Base-by-base conservation (phyloP, 1,140 invertebrate species). In the Pseudobourletiella spinata region DNA sequence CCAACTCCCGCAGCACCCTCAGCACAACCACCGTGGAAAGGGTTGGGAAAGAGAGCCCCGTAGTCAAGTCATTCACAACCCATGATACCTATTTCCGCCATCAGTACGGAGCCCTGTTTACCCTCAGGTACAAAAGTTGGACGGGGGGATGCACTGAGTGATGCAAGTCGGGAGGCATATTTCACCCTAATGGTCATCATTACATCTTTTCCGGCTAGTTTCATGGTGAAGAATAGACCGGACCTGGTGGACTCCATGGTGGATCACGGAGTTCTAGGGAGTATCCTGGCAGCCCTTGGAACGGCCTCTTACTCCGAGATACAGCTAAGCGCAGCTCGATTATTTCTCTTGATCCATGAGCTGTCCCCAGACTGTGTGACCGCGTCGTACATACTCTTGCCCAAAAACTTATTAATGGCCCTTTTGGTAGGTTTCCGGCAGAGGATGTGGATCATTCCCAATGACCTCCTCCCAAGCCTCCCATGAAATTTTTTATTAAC, bases 321-420 rank as follows among this genome's bases (percentile, higher is more conserved):
- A 2, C 60, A 62, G 43, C 22, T 62, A 29, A n/a, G 3, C 18
- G 60, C 25, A 3, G 22, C 48, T 25, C 51, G 60, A 18, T 50
- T 62, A 15, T 29, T 56, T n/a, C 24, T 62, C 8, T 26, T 62
- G 18, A 20, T 62, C 24, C 54, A 62, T 51, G 60, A 62, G 48
- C 52, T 62, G 18, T 56, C 60, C 15, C 60, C 60, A 16, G 54
- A 56, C 28, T 56, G 32, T 25, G 48, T 44, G 8, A n/a, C 26
- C n/a, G 32, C 60, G 15, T 11, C 57, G 8, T 3, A 1, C 4
- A 2, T 25, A 29, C 42, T 62, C 2, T 24, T 62, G 8, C 60
- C 60, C 6, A 54, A 56, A 20, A 28, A 55, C 11, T 26, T 57
- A 18, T 18, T 62, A 8, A 28, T 35, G 16, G 24, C 43, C 4